phyloP scores from a whole-genome alignment of 2,113 vertebrate species.

The Chamaetylas fuelleborni region DNA sequence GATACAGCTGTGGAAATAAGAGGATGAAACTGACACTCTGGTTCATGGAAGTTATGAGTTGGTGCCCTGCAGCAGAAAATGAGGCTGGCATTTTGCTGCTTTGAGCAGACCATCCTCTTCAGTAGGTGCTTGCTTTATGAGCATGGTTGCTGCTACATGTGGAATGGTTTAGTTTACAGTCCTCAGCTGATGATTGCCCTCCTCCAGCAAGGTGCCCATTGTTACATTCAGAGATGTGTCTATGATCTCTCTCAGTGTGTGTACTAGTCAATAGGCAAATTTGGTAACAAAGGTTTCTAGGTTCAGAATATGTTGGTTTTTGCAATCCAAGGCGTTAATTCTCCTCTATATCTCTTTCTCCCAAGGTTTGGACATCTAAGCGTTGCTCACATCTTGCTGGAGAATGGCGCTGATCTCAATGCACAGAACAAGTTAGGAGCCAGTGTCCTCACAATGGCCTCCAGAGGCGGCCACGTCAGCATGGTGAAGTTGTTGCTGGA shows the following conservation, averaged over 20 bases:
- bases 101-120: background rate
- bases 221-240: background rate
- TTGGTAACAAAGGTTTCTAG: background rate
- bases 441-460: slow-evolving; percentile 89
- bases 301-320: background rate
- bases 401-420: slow-evolving; percentile 92
- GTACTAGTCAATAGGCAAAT: background rate
- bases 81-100: background rate
- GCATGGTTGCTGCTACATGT: background rate
- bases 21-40: background rate
- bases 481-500: slow-evolving; percentile 90
- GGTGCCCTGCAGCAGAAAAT: background rate
- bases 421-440: slow-evolving; percentile 92
- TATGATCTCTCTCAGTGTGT: background rate
- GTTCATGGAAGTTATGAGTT: background rate
- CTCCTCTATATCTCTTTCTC: background rate
- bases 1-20: background rate
- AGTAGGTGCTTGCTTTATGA: background rate
- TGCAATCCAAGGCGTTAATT: background rate
- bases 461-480: slow-evolving; percentile 87
- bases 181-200: background rate
- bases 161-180: background rate
- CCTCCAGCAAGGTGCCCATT: background rate
- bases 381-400: slow-evolving; percentile 88
- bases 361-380: slow-evolving; percentile 87